Conservation (phyloP, 2,797 vertebrate species). For the Moxostoma hubbsi region DNA sequence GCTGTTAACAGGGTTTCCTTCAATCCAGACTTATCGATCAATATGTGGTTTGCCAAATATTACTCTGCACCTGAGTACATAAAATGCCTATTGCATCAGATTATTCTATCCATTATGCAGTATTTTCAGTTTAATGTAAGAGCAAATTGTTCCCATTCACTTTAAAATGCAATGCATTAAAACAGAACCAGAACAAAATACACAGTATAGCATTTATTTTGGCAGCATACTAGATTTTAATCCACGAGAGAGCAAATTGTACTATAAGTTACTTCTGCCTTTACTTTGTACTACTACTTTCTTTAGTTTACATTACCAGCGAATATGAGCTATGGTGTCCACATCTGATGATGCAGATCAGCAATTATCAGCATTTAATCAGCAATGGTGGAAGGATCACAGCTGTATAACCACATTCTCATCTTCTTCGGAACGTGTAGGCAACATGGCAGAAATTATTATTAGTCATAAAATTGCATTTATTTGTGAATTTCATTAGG, state of each 20-base stretch:
- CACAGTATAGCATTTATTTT: conserved; percentile 3
- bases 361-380: conserved; percentile 28
- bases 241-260: background rate
- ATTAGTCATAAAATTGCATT: conserved; percentile 14
- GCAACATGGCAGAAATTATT: conserved; percentile 33
- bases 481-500: conserved; percentile 27
- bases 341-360: conserved; percentile 24
- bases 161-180: conserved; percentile 7
- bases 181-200: background rate
- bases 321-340: background rate
- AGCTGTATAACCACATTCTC: conserved; percentile 3
- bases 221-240: conserved; percentile 18
- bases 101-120: conserved; percentile 34
- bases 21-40: conserved; percentile 42
- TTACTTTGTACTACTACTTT: no score
- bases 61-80: conserved; percentile 51
- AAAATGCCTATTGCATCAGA: conserved; percentile 41
- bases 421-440: conserved; percentile 23
- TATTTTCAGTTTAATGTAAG: conserved; percentile 16
- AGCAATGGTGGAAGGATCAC: conserved; percentile 28
- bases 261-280: background rate
- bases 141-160: conserved; percentile 11
- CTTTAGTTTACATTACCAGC: conserved; percentile 8
- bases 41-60: conserved; percentile 44
- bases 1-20: conserved; percentile 52